Evolutionary conservation across 2,113 vertebrate genomes (phyloP), one percentile per base, ranked within the genome.

Genomic region (Gopherus flavomarginatus): DNA sequence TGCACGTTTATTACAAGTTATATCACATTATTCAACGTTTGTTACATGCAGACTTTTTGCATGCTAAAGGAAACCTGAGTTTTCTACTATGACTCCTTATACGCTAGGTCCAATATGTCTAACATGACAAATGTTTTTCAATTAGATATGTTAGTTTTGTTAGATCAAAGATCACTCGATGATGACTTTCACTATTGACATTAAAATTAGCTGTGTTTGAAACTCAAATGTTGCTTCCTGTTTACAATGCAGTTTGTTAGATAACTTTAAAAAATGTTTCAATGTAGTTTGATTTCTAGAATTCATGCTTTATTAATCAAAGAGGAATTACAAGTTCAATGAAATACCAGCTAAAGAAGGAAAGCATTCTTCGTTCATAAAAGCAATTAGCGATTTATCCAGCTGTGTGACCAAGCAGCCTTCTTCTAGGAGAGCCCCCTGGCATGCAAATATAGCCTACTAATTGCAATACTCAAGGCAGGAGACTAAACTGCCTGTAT

Each of bases 281-380:
- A 94, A 62, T 91, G 56, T 52, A 26, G 44, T 94, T 90, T 94
- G 47, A 83, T 83, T 90, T 93, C 53, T 81, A 94, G 86, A 50
- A 94, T 94, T 95, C 54, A 88, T 86, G 88, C 96, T 98, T 98
- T 97, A 82, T 53, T 91, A 94, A 87, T 77, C 83, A 96, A 97
- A 77, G 90, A 92, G 93, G 49, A 96, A 86, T 49, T 12, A 86
- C 88, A 97, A 96, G 93, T 97, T 95, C 94, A 97, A 97, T 96
- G 96, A 96, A 92, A 88, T 93, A 96, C 92, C 83, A 89, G 88
- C 94, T 90, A 90, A 98, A 90, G 82, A 95, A 95, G 92, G 87
- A 69, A 96, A 97, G 85, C 7, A 87, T 95, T 94, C 95, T 96
- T 98, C 97, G 97, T 98, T 98, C 97, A 98, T 97, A 96, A 98